Base-by-base conservation (phyloP, 2,797 vertebrate species). In the Podarcis siculus region DNA sequence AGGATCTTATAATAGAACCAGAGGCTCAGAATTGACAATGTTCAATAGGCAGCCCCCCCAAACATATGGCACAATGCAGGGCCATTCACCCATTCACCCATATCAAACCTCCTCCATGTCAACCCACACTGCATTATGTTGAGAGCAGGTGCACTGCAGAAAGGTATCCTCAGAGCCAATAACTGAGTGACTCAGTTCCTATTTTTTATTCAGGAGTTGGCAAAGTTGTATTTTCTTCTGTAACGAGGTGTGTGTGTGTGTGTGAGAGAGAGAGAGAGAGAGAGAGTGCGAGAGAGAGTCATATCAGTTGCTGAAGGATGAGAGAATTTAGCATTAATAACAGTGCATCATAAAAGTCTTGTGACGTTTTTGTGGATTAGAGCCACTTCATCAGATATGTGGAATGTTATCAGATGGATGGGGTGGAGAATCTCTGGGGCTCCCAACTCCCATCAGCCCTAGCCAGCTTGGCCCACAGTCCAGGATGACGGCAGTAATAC, bases 91-190 rank as follows among this genome's bases (percentile, higher is more conserved):
- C 66, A 79, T 58, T 66, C 61, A 66, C n/a, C 32, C 30, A 5
- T 78, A 13, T 87, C 25, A 88, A 6, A 80, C 81, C 35, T 71
- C 75, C 61, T 64, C 61, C 17, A 23, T 64, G 2, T 37, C 73
- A 77, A 42, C 45, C 73, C 66, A 71, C 35, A 42, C 27, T 30
- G 25, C 12, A 42, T 79, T 61, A 27, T 35, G 8, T 45, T 71
- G 67, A 71, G 19, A 87, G 67, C 78, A 80, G 67, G 78, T 73
- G 66, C 32, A 45, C 25, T 79, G 39, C 39, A 79, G 37, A 79
- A 86, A 86, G 39, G 37, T 85, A 45, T 85, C 73, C 42, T 3
- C 77, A 79, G 66, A 55, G 32, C 77, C 39, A 86, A 72, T 86
- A 72, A 79, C 67, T 15, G 42, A 1, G 17, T 86, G 85, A 86